Evolutionary conservation across 1,140 invertebrate species (phyloP).

Genomic region (Sycophila sp.): DNA sequence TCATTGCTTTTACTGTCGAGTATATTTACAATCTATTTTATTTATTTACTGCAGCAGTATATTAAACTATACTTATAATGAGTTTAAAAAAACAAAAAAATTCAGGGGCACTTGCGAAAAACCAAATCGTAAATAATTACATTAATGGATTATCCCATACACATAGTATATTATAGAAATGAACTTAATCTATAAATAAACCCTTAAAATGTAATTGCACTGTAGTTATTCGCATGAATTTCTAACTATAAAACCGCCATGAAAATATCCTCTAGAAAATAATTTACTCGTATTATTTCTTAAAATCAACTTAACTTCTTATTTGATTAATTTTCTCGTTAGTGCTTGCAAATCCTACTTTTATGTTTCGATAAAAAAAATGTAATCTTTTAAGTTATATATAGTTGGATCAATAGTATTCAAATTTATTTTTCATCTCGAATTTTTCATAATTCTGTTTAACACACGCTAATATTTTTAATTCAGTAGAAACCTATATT

Average conservation of each 20-base stretch:
- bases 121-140: slow-evolving; percentile 25
- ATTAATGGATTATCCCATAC: slow-evolving; percentile 17
- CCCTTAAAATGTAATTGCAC: slow-evolving; percentile 13
- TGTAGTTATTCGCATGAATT: slow-evolving; percentile 31
- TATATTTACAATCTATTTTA: neutral
- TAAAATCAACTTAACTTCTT: neutral
- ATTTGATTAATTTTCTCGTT: too few relatives aligned
- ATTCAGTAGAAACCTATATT: too few relatives aligned
- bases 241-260: neutral
- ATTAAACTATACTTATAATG: slow-evolving; percentile 5
- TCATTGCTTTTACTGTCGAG: neutral
- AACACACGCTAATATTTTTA: too few relatives aligned
- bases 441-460: too few relatives aligned
- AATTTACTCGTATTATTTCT: too few relatives aligned
- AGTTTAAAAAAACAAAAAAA: neutral
- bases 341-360: too few relatives aligned
- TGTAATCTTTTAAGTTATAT: too few relatives aligned
- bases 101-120: slow-evolving; percentile 22
- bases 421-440: too few relatives aligned
- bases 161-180: slow-evolving; percentile 30
- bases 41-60: slow-evolving; percentile 2
- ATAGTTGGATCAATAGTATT: too few relatives aligned
- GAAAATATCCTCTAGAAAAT: too few relatives aligned
- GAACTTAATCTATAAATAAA: slow-evolving; percentile 36
- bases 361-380: neutral